A percentile compares a stretch with the other conserved stretches of the same genome.
phyloP scores from a whole-genome alignment of 2,113 vertebrate genomes.

The Phocoena sinus region DNA sequence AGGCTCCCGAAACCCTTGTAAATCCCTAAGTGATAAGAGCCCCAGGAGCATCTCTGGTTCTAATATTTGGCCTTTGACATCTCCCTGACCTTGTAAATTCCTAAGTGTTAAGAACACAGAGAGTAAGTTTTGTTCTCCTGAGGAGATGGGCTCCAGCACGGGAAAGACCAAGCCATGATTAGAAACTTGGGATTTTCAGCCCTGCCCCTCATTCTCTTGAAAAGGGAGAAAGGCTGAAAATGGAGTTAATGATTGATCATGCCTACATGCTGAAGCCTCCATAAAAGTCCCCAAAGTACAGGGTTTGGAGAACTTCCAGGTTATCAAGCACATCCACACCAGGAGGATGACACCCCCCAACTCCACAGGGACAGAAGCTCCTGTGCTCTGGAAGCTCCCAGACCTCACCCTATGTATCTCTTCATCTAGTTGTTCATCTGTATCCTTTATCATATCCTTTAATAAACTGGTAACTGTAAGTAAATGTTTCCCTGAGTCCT shows the following conservation, averaged over 20 bases:
- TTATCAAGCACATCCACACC: not conserved
- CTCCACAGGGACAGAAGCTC: not conserved
- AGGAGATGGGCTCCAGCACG: not conserved
- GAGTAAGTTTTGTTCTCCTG: not conserved
- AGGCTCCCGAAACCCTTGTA: not conserved
- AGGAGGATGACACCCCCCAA: not conserved
- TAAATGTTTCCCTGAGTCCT: not conserved
- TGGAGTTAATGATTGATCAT: not conserved
- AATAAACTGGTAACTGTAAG: not conserved
- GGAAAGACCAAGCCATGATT: not conserved
- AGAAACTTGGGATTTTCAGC: not conserved
- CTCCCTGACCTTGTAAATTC: not conserved
- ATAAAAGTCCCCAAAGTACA: not conserved
- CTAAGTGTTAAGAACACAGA: not conserved
- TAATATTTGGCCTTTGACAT: not conserved
- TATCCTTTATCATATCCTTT: not conserved
- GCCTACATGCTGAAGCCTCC: not conserved
- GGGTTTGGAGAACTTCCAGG: not conserved
- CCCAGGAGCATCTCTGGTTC: not conserved
- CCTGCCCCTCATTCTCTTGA: not conserved
- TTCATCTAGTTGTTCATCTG: not conserved
- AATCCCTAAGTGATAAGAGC: not conserved
- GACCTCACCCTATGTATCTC: not conserved
- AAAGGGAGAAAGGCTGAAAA: not conserved
- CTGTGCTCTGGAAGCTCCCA: accelerated